These are phyloP conservation scores for Sesia apiformis DNA, from an alignment of 2,888 invertebrate species.

Conservation along the genomic window DNA sequence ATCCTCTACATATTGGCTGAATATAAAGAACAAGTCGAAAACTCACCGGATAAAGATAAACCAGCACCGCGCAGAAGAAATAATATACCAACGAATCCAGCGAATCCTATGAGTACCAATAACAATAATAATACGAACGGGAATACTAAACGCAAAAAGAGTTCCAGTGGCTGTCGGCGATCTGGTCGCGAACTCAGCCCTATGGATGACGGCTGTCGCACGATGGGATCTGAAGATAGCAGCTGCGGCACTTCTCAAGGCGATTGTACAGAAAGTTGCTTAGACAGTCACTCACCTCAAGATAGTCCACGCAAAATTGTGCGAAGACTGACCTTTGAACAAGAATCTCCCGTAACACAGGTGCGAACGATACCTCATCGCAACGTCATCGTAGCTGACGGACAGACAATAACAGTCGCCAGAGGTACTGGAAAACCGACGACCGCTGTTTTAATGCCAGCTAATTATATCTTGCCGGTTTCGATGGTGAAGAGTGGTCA, in stretches of 20 bases:
- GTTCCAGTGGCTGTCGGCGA: constrained; percentile 76
- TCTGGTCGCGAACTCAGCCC: constrained; percentile 74
- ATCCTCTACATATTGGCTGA: constrained; percentile 86
- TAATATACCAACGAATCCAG: constrained; percentile 82
- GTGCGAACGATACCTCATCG: constrained; percentile 54
- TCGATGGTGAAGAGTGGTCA: constrained; percentile 82
- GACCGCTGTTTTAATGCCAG: constrained; percentile 80
- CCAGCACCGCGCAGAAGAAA: constrained; percentile 85
- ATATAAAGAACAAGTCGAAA: constrained; percentile 85
- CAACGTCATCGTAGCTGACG: constrained; percentile 77
- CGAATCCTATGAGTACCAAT: constrained; percentile 13
- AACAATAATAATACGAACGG: constrained; percentile 30
- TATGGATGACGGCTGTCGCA: constrained; percentile 78
- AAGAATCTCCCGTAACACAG: constrained; percentile 45
- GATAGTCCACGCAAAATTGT: constrained; percentile 65
- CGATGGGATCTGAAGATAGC: constrained; percentile 85
- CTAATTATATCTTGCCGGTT: constrained; percentile 81
- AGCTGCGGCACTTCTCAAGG: constrained; percentile 80
- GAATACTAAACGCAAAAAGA: constrained; percentile 81
- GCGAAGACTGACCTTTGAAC: constrained; percentile 59
- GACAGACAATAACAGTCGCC: constrained; percentile 77
- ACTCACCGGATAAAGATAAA: constrained; percentile 88
- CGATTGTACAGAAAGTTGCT: constrained; percentile 60
- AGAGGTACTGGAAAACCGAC: constrained; percentile 77
- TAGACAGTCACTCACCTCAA: constrained; percentile 74